Evolutionary conservation across 2,797 vertebrate species (phyloP).

Genomic region (Halcyon smyrnensis): DNA sequence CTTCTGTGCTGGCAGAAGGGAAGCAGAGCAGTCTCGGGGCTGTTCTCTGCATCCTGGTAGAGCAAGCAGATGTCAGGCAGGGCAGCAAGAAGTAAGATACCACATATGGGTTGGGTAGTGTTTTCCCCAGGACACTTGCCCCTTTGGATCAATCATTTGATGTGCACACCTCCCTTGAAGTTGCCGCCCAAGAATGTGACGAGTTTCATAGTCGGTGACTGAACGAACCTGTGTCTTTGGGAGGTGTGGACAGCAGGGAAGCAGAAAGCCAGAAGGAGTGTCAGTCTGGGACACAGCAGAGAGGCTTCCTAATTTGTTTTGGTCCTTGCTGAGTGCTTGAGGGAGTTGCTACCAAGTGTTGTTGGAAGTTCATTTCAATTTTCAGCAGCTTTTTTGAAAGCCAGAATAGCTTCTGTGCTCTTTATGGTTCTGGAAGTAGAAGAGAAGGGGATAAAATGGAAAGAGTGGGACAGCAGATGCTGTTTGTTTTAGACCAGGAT

Average conservation of each 20-base stretch:
- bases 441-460: background rate
- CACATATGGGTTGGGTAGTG: background rate
- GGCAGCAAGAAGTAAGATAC: background rate
- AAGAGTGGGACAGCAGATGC: background rate
- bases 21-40: background rate
- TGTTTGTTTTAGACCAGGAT: background rate
- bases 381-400: background rate
- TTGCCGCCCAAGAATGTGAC: background rate
- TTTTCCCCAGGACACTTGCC: background rate
- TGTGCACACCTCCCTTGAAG: background rate
- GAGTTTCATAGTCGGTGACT: background rate
- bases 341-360: background rate
- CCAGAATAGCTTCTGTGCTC: background rate
- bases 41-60: background rate
- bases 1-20: background rate
- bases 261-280: background rate
- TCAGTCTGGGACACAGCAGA: background rate
- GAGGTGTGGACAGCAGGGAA: background rate
- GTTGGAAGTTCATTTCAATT: background rate
- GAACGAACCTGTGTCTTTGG: background rate
- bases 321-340: background rate
- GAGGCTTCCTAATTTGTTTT: background rate
- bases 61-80: background rate
- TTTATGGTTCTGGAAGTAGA: background rate
- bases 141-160: accelerated